These are phyloP conservation scores for Drosophila birchii DNA, from an alignment of 2,888 invertebrate genomes.

Conservation along the genomic window DNA sequence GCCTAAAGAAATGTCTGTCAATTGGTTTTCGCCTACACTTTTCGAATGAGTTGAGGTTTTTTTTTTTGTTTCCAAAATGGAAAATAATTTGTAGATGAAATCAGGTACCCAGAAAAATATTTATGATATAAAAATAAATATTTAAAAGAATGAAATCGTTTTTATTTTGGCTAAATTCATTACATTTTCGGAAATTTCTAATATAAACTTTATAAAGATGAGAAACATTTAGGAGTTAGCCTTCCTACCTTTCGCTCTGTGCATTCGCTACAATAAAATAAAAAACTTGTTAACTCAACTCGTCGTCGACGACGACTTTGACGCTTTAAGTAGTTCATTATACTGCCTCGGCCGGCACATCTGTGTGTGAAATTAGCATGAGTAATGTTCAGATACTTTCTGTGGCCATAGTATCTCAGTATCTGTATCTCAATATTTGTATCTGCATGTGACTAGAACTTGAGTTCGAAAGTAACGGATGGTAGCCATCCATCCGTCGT, in stretches of 20 bases:
- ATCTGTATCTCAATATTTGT: constrained; percentile 15
- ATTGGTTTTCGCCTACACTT: constrained; percentile 26
- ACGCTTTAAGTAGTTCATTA: constrained; percentile 73
- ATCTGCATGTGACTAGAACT: constrained; percentile 40
- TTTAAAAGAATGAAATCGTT: too few relatives aligned
- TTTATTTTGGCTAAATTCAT: background rate
- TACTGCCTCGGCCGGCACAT: constrained; percentile 40
- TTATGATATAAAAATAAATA: background rate
- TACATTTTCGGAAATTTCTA: too few relatives aligned
- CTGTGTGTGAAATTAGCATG: constrained; percentile 49
- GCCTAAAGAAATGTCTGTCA: constrained; percentile 28
- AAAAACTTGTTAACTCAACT: constrained; percentile 28
- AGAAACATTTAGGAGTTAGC: background rate
- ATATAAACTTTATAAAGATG: background rate
- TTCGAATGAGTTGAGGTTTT: background rate
- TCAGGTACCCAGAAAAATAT: background rate
- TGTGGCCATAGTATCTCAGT: constrained; percentile 5
- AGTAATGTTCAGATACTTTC: constrained; percentile 39
- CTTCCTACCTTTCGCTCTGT: background rate
- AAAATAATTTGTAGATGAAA: constrained; percentile 7
- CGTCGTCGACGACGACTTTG: constrained; percentile 14
- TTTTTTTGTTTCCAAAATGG: background rate
- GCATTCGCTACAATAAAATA: background rate
- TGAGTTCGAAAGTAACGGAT: constrained; percentile 35
- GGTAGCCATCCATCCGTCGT: constrained; percentile 23